Conservation (phyloP, 1,140 invertebrate genomes). For the Calliphora vicina region DNA sequence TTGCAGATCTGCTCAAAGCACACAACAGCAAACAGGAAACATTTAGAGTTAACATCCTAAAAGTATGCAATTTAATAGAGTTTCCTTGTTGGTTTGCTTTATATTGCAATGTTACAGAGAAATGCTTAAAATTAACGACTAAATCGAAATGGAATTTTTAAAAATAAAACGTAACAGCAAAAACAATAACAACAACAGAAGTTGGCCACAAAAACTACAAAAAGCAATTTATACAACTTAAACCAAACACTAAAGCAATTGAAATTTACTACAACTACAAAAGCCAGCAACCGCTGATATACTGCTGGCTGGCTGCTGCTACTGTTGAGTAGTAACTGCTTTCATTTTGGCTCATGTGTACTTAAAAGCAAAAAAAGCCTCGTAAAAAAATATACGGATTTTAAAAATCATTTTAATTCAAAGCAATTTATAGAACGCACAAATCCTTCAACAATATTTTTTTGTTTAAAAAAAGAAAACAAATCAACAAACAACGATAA, state of each 20-base stretch:
- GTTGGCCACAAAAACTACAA: background rate
- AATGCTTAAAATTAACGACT: background rate
- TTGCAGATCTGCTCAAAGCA: background rate
- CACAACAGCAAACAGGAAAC: background rate
- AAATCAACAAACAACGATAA: too few relatives aligned
- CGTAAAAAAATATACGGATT: too few relatives aligned
- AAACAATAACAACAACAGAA: background rate
- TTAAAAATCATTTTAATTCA: too few relatives aligned
- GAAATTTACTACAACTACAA: background rate
- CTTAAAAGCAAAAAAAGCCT: too few relatives aligned
- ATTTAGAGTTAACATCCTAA: background rate
- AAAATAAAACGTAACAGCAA: background rate
- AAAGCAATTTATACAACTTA: background rate
- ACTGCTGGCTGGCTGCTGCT: too few relatives aligned
- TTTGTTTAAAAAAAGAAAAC: too few relatives aligned
- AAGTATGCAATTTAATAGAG: background rate
- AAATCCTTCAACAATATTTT: too few relatives aligned
- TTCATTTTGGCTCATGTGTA: too few relatives aligned
- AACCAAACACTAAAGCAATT: background rate
- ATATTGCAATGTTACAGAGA: background rate
- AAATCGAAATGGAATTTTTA: conserved; percentile 10
- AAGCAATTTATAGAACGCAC: too few relatives aligned
- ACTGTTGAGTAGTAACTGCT: too few relatives aligned
- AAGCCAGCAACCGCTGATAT: background rate
- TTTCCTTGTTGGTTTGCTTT: background rate